These are phyloP conservation scores for Nycticebus coucang DNA, from an alignment of 2,113 vertebrate genomes.

Conservation along the genomic window DNA sequence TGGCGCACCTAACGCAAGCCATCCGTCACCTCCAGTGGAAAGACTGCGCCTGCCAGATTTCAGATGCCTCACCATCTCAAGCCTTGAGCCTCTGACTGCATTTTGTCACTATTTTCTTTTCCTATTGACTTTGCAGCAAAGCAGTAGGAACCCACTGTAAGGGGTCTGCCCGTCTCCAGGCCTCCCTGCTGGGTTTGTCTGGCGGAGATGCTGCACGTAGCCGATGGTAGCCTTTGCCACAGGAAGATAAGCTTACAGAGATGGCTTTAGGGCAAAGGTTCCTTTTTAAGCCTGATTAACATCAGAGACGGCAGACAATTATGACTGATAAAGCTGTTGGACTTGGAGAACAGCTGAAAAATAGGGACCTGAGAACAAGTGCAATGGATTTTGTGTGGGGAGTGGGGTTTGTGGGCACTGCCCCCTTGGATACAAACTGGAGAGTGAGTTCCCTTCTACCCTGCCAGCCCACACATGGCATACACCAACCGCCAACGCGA, in stretches of 20 bases:
- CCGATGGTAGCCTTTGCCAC: not conserved
- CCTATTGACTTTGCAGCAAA: constrained; percentile 14
- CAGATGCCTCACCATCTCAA: not conserved
- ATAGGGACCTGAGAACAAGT: not conserved
- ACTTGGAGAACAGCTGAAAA: constrained; percentile 10
- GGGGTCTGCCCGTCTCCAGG: constrained; percentile 45
- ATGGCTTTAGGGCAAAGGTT: not conserved
- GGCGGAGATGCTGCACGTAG: accelerated
- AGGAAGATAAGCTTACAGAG: not conserved
- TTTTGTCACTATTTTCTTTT: constrained; percentile 57
- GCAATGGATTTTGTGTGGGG: not conserved
- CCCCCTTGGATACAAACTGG: not conserved
- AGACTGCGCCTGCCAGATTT: not conserved
- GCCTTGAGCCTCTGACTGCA: constrained; percentile 55
- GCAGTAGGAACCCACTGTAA: not conserved
- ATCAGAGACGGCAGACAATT: not conserved
- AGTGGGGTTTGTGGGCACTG: not conserved
- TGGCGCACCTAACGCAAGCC: not conserved
- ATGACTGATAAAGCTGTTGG: not conserved
- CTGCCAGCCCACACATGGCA: not conserved
- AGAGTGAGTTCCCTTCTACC: not conserved
- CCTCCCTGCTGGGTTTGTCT: not conserved
- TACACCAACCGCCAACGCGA: not conserved
- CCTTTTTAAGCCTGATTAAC: not conserved
- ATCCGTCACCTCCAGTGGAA: not conserved